Conservation (phyloP, 2,113 vertebrate genomes). For the Lota lota region DNA sequence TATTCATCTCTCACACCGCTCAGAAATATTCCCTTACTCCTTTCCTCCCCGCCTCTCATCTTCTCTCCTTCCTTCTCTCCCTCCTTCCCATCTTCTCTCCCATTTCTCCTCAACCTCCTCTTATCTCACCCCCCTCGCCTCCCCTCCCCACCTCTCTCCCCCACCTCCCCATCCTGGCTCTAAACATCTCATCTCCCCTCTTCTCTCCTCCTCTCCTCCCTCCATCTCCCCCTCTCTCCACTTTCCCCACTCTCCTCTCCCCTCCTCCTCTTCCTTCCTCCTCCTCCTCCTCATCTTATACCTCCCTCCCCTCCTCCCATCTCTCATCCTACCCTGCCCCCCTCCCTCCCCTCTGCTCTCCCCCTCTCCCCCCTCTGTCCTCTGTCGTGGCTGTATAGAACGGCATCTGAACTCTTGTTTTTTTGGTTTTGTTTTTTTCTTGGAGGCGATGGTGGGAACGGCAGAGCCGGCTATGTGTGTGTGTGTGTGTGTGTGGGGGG, state of each 20-base stretch:
- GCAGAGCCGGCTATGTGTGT: conserved; percentile 19
- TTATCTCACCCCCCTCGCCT: no score
- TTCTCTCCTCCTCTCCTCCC: conserved; percentile 23
- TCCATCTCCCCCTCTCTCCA: conserved; percentile 23
- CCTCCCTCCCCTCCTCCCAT: conserved; percentile 18
- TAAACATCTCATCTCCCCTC: conserved; percentile 11
- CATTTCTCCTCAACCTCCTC: conserved; percentile 18
- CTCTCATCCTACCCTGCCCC: conserved; percentile 19
- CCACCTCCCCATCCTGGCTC: conserved; percentile 23
- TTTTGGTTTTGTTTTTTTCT: conserved; percentile 36
- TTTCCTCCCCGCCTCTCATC: not conserved
- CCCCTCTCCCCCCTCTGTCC: conserved; percentile 50
- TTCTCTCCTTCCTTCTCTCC: not conserved
- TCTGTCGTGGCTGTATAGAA: conserved; percentile 71
- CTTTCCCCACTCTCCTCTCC: not conserved
- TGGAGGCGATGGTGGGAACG: conserved; percentile 62
- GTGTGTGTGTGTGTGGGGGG: conserved; percentile 15
- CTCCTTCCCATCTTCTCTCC: conserved; percentile 1
- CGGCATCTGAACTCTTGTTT: conserved; percentile 58
- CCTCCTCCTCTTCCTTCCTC: conserved; percentile 17
- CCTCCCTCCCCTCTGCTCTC: conserved; percentile 31
- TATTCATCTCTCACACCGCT: no score
- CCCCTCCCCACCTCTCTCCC: conserved; percentile 13
- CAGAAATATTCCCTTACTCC: not conserved
- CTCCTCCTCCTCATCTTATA: not conserved